Percentiles rank a stretch among this genome's conserved stretches.
Evolutionary conservation across 37 sponge, comb jelly and placozoan species (phyloP).

Genomic region (Halichondria panicea): DNA sequence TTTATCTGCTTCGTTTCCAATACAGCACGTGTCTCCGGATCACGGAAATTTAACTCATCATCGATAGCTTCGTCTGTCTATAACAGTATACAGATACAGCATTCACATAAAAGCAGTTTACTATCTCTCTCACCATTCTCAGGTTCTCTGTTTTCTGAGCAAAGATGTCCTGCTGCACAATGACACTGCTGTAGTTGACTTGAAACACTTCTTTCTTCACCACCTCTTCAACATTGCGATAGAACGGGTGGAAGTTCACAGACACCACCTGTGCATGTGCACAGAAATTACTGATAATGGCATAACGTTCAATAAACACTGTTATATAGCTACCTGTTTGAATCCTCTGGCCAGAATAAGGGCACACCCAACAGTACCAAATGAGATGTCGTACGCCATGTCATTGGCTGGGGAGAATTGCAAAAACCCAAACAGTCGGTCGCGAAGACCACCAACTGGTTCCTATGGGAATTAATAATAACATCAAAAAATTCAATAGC

Average conservation of each 20-base stretch:
- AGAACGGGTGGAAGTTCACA: conserved; percentile 18
- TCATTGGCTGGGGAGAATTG: conserved; percentile 1
- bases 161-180: neutral
- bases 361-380: conserved; percentile 19
- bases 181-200: neutral
- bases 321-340: neutral
- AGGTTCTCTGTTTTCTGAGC: neutral
- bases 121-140: too few species aligned
- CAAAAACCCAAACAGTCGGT: conserved; percentile 7
- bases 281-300: too few species aligned
- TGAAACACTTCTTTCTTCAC: conserved; percentile 7
- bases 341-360: conserved; percentile 29
- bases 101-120: too few species aligned
- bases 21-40: neutral
- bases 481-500: neutral
- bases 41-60: neutral
- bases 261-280: conserved; percentile 5
- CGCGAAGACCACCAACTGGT: neutral
- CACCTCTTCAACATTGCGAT: conserved; percentile 3
- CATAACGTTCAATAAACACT: too few species aligned
- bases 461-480: neutral
- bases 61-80: neutral
- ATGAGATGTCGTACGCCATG: conserved; percentile 28
- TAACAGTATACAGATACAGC: too few species aligned
- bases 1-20: neutral